These are phyloP conservation scores for Falco columbarius DNA, from an alignment of 2,797 vertebrate species.

Conservation along the genomic window DNA sequence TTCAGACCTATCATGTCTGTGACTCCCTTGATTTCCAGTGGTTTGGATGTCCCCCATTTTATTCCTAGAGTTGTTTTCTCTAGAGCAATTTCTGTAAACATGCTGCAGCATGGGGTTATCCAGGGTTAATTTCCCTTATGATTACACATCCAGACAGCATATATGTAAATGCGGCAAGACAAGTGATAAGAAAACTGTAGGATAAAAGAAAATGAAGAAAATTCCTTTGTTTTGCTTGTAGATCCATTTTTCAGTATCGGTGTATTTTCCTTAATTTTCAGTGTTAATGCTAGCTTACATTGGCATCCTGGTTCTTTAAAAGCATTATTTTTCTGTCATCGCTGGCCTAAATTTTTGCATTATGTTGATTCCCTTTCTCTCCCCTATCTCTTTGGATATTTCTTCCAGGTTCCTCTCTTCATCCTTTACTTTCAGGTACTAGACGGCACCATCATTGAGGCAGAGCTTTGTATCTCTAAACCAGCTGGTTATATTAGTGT, in stretches of 20 bases:
- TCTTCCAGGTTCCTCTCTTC: background rate
- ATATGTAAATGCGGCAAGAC: slow-evolving; percentile 37
- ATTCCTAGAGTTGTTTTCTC: slow-evolving; percentile 55
- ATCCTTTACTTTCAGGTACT: background rate
- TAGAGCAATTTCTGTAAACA: slow-evolving; percentile 35
- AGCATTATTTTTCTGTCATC: background rate
- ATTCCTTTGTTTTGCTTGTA: background rate
- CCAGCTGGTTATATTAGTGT: background rate
- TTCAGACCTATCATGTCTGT: slow-evolving; percentile 46
- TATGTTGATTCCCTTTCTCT: background rate
- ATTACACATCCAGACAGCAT: slow-evolving; percentile 49
- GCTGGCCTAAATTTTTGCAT: background rate
- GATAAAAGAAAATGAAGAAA: background rate
- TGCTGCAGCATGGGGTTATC: slow-evolving; percentile 38
- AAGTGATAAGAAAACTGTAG: slow-evolving; percentile 9
- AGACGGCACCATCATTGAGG: background rate
- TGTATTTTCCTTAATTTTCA: background rate
- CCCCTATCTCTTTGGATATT: background rate
- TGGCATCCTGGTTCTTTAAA: background rate
- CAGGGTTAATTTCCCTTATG: slow-evolving; percentile 53
- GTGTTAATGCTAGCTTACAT: background rate
- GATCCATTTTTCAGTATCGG: background rate
- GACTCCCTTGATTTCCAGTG: slow-evolving; percentile 49
- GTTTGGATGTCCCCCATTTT: slow-evolving; percentile 24
- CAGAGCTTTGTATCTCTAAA: background rate